Percentiles rank a stretch among this genome's conserved stretches.
phyloP scores from a whole-genome alignment of 2,113 vertebrate species.

The Sturnus vulgaris region DNA sequence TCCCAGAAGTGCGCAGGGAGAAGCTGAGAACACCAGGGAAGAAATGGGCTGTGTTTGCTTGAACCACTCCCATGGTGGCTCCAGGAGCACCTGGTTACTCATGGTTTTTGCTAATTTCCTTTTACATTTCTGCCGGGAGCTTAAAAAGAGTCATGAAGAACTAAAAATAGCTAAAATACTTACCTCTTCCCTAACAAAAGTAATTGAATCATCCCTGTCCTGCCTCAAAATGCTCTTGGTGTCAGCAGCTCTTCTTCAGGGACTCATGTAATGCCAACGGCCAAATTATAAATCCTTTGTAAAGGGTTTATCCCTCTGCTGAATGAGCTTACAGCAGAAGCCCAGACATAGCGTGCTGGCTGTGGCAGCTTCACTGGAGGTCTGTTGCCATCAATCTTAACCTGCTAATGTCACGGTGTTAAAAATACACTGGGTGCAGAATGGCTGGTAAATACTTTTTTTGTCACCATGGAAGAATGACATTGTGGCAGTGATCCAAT shows the following conservation, averaged over 20 bases:
- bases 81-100: neutral
- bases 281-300: neutral
- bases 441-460: neutral
- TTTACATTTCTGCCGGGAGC: neutral
- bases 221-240: neutral
- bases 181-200: neutral
- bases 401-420: slow-evolving; percentile 13
- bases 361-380: neutral
- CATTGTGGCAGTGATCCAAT: neutral
- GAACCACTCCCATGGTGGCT: fast-evolving
- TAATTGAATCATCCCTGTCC: neutral
- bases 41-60: neutral
- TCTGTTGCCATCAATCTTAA: slow-evolving; percentile 39
- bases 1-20: neutral
- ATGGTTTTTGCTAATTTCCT: neutral
- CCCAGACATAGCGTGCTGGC: neutral
- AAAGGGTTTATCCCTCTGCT: neutral
- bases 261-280: fast-evolving
- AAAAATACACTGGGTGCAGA: slow-evolving; percentile 20
- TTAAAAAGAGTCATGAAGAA: neutral
- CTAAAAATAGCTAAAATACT: neutral
- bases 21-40: neutral
- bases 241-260: neutral
- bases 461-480: neutral
- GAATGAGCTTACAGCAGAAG: neutral